These are phyloP conservation scores for Eriocheir sinensis DNA, from an alignment of 1,140 invertebrate genomes.

Conservation along the genomic window DNA sequence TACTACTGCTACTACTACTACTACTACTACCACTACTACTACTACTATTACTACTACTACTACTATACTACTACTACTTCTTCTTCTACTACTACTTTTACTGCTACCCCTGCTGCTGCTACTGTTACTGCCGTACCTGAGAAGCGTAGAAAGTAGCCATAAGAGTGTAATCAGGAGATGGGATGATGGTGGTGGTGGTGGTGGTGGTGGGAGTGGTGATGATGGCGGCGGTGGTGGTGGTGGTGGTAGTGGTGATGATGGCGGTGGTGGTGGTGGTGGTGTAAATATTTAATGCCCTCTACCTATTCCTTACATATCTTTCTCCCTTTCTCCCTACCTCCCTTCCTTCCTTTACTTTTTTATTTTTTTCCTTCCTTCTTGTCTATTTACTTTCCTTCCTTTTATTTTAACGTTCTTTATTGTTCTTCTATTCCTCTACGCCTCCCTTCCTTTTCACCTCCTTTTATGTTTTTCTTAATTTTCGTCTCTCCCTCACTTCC, in stretches of 20 bases:
- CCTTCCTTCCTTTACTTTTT: not conserved
- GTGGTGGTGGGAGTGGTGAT: too few species aligned
- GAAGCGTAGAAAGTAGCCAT: too few species aligned
- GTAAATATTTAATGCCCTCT: not conserved
- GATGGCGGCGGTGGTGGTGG: too few species aligned
- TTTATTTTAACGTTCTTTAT: too few species aligned
- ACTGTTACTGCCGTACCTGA: not conserved
- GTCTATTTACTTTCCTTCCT: too few species aligned
- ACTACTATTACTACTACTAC: not conserved
- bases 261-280: not conserved
- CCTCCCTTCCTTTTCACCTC: too few species aligned
- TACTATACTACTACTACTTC: not conserved
- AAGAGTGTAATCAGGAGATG: too few species aligned
- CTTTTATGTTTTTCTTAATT: too few species aligned
- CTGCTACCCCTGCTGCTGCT: not conserved
- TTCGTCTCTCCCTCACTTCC: too few species aligned
- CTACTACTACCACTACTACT: not conserved
- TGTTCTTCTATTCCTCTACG: too few species aligned
- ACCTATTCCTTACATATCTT: not conserved
- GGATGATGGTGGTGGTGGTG: too few species aligned
- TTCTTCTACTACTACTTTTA: conserved; percentile 9
- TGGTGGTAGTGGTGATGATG: too few species aligned
- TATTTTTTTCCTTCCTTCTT: not conserved
- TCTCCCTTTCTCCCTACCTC: not conserved
- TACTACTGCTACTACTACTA: conserved; percentile 10